Base-by-base conservation (phyloP, 2,888 invertebrate genomes). In the Ophion obscuratus region DNA sequence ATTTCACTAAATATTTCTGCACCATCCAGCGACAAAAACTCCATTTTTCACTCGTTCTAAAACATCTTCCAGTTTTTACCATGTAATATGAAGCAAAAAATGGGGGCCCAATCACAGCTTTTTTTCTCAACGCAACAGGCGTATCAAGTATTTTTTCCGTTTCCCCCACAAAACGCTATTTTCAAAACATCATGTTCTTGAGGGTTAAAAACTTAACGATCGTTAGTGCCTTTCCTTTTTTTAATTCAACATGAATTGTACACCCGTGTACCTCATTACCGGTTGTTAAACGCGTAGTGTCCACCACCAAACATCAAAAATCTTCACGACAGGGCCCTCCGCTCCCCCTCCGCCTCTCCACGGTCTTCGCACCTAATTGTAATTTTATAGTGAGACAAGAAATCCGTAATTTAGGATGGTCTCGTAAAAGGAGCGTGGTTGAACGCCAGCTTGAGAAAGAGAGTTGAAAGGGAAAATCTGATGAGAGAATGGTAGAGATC, bases 331-430 rank as follows among this genome's bases (percentile, higher is more conserved):
- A 31, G 7, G 14, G 11, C 17, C 31, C 31, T 83, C 68, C 61
- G 53, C 62, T 59, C 59, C 59, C 75, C 66, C 6, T 59, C 66
- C 70, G 27, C n/a, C 27, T 27, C 36, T 57, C 6, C 6, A 20
- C n/a, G 62, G 75, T 31, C 27, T 24, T 75, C 62, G 36, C 40
- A 79, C 81, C 86, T 87, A 87, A 88, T 88, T 88, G 86, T 87
- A 88, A 88, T 88, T 88, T 87, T 86, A 88, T 85, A 87, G 87
- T 68, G 74, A 66, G 74, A 77, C 83, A 71, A 84, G 83, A 86
- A 86, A 86, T 86, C 81, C 76, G 86, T 81, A 87, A 88, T 88
- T 88, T 86, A 86, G 81, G 68, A 67, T 66, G 61, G 74, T 24
- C 80, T 77, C 85, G 71, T 79, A 81, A 75, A 80, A 67, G 77